Percentiles rank a stretch among this genome's conserved stretches.
Conservation (phyloP, 2,113 vertebrate genomes). For the Camelus bactrianus region DNA sequence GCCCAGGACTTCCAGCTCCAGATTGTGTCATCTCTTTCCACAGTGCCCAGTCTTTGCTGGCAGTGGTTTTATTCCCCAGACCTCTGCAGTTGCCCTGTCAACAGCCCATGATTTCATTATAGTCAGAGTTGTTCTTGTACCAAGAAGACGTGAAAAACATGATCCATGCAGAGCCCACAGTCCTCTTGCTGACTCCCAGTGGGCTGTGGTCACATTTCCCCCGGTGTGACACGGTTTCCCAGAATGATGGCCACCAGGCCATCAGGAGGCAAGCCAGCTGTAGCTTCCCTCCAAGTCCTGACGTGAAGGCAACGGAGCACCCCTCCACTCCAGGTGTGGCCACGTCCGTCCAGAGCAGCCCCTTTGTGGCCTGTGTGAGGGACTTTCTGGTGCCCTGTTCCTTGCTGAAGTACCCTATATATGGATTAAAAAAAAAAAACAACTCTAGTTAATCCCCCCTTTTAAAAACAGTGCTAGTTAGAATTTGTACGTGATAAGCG, state of each 20-base stretch:
- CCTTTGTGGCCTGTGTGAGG: background rate
- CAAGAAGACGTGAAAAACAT: background rate
- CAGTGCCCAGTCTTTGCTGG: background rate
- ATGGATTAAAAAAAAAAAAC: background rate
- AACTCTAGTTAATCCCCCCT: background rate
- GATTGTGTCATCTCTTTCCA: too few relatives aligned
- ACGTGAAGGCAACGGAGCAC: background rate
- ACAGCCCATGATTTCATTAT: background rate
- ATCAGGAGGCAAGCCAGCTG: background rate
- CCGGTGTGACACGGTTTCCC: background rate
- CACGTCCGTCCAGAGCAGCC: background rate
- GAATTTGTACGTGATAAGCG: slow-evolving; percentile 18
- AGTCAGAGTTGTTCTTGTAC: background rate
- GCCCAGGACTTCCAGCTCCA: background rate
- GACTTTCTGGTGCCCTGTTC: background rate
- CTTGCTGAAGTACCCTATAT: background rate
- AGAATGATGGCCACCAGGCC: background rate
- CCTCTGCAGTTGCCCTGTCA: background rate
- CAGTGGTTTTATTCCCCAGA: background rate
- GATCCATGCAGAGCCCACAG: fast-evolving
- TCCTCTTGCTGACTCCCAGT: background rate
- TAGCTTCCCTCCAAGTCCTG: background rate
- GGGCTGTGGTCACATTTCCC: fast-evolving
- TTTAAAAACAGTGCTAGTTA: background rate
- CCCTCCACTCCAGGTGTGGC: background rate